phyloP scores from a whole-genome alignment of 2,888 invertebrate species.

The Gortyna flavago region DNA sequence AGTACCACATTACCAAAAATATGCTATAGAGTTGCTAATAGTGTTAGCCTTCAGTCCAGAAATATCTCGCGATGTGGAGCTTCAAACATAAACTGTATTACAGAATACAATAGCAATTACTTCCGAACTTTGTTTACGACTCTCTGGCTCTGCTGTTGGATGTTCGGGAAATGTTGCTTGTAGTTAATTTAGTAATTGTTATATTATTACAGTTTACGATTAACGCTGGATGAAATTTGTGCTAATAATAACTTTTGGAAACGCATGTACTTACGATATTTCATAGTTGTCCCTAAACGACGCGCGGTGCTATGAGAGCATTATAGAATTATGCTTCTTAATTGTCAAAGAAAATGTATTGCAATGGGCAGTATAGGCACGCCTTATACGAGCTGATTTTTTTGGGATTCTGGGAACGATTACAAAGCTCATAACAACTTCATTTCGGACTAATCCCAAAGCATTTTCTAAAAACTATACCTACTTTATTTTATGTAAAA shows the following conservation, averaged over 20 bases:
- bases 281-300: not conserved
- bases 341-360: not conserved
- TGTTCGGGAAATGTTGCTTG: constrained; percentile 18
- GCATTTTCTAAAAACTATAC: not conserved
- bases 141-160: constrained; percentile 19
- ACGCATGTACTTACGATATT: not conserved
- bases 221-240: not conserved
- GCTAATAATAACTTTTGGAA: not conserved
- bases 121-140: constrained; percentile 45
- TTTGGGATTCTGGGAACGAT: not conserved
- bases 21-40: constrained; percentile 40
- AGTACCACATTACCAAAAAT: constrained; percentile 34
- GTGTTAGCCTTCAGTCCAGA: constrained; percentile 54
- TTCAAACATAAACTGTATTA: constrained; percentile 38
- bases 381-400: too few relatives aligned
- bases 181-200: constrained; percentile 24
- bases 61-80: constrained; percentile 48
- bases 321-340: not conserved
- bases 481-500: not conserved
- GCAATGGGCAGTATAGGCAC: not conserved
- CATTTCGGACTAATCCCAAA: not conserved
- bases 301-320: not conserved
- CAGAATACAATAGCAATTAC: constrained; percentile 45
- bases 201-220: not conserved
- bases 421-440: not conserved